Evolutionary conservation across 2,113 vertebrate genomes (phyloP).

Genomic region (Rhodinocichla rosea): DNA sequence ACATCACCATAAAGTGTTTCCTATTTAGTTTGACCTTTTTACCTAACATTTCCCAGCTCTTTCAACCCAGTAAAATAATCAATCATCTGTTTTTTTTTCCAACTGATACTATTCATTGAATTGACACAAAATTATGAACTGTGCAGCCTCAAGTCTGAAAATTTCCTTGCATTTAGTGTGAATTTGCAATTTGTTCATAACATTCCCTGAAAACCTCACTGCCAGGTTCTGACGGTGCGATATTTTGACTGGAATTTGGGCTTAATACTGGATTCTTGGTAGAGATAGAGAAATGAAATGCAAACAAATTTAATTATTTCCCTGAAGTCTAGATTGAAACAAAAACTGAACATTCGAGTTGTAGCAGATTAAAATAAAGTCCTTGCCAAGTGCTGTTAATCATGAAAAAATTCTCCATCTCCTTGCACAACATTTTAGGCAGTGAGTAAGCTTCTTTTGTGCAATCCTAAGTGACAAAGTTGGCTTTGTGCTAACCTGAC

Average conservation of each 20-base stretch:
- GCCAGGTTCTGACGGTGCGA: neutral
- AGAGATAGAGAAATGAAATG: neutral
- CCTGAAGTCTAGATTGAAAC: neutral
- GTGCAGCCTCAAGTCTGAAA: neutral
- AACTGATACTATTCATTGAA: neutral
- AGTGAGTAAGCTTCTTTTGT: neutral
- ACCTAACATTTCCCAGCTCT: neutral
- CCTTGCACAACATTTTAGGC: neutral
- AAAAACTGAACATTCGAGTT: neutral
- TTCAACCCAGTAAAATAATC: neutral
- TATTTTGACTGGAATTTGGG: neutral
- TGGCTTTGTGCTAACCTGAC: neutral
- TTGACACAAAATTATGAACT: neutral
- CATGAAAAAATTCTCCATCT: neutral
- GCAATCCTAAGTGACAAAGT: neutral
- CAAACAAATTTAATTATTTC: neutral
- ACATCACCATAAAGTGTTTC: neutral
- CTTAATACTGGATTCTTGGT: neutral
- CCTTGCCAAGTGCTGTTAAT: neutral
- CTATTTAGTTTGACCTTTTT: neutral
- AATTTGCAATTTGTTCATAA: neutral
- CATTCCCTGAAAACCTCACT: neutral
- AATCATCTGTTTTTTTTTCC: accelerated
- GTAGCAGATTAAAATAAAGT: neutral
- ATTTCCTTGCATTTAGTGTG: neutral